These are phyloP conservation scores for Scortum barcoo DNA, from an alignment of 2,113 vertebrate species.

Conservation along the genomic window DNA sequence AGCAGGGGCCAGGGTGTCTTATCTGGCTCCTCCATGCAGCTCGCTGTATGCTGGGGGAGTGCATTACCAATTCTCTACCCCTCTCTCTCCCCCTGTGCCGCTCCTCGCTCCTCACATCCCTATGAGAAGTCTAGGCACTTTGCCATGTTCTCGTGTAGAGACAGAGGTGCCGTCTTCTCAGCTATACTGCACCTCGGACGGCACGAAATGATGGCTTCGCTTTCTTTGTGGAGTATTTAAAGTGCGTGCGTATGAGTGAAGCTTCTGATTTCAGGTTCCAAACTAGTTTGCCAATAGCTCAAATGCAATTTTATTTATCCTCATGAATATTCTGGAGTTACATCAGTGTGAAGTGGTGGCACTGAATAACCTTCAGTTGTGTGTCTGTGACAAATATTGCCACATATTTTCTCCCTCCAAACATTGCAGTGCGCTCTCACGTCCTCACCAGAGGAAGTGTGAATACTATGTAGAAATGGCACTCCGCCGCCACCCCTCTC, in stretches of 20 bases:
- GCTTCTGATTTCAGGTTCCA: conserved; percentile 47
- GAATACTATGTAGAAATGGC: conserved; percentile 70
- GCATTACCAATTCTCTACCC: conserved; percentile 81
- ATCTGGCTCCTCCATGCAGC: conserved; percentile 84
- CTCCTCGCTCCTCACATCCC: conserved; percentile 70
- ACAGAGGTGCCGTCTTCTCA: conserved; percentile 61
- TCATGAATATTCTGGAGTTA: conserved; percentile 38
- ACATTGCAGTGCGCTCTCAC: conserved; percentile 23
- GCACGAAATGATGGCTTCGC: conserved; percentile 42
- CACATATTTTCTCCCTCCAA: conserved; percentile 48
- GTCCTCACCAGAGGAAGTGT: conserved; percentile 60
- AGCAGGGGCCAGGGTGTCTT: conserved; percentile 84
- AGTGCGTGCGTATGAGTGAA: conserved; percentile 27
- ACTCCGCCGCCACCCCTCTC: conserved; percentile 15
- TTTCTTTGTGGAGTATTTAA: conserved; percentile 45
- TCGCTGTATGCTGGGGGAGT: conserved; percentile 79
- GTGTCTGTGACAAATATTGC: conserved; percentile 53
- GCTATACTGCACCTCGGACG: conserved; percentile 55
- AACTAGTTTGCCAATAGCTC: conserved; percentile 22
- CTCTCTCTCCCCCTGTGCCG: conserved; percentile 52
- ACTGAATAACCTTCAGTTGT: conserved; percentile 40
- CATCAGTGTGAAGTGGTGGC: background rate
- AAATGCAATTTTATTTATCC: background rate
- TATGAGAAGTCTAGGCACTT: conserved; percentile 75
- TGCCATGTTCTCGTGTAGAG: conserved; percentile 71